A percentile compares a stretch with the other conserved stretches of the same genome.
phyloP scores from a whole-genome alignment of 1,140 invertebrate genomes.

The Lasioglossum albipes region DNA sequence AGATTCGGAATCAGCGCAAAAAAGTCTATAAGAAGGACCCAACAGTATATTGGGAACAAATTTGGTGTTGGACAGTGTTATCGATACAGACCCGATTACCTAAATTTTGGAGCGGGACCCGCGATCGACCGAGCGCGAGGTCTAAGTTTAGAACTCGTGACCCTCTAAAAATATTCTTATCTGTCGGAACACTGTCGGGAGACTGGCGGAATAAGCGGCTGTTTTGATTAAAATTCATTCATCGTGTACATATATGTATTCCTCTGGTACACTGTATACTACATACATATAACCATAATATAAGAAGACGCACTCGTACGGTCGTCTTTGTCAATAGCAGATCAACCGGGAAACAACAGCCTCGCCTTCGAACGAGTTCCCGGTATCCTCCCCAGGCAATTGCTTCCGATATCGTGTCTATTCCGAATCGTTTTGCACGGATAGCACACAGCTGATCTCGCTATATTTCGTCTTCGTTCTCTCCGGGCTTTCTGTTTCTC shows the following conservation, averaged over 20 bases:
- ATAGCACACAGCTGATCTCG: neutral
- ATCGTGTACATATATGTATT: too few species aligned
- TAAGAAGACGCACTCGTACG: neutral
- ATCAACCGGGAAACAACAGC: neutral
- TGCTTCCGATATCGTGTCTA: neutral
- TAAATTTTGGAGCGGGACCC: conserved; percentile 24
- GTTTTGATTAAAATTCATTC: neutral
- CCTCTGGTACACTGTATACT: too few species aligned
- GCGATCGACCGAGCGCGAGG: neutral
- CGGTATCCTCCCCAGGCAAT: neutral
- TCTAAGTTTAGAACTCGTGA: conserved; percentile 35
- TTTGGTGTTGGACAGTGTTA: too few species aligned
- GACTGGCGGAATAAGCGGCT: too few species aligned
- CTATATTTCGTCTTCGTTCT: neutral
- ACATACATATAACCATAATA: too few species aligned
- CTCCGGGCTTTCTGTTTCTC: neutral
- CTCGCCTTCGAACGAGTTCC: neutral
- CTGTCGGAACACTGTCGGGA: neutral
- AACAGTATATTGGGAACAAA: too few species aligned
- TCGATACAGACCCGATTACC: conserved; percentile 29
- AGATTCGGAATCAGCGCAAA: too few species aligned
- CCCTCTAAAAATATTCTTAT: conserved; percentile 39
- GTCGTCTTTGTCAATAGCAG: neutral
- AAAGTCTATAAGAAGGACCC: too few species aligned
- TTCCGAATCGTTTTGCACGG: too few species aligned